These are phyloP conservation scores for Danio tinwini DNA, from an alignment of 2,797 vertebrate species.

Conservation along the genomic window DNA sequence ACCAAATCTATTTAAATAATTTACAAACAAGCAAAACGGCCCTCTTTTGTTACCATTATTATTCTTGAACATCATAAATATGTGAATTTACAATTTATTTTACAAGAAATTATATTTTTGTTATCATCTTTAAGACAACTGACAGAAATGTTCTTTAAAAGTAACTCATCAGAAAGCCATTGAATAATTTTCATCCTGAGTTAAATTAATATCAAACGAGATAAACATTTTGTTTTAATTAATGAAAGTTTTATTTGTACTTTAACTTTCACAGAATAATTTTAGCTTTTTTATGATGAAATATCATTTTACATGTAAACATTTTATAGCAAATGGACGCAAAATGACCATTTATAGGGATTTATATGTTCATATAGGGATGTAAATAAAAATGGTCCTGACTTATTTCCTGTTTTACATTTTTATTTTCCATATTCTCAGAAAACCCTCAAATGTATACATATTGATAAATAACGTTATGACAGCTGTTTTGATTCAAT, in stretches of 20 bases:
- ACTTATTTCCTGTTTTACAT: no score
- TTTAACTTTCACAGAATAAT: no score
- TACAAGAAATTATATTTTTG: background rate
- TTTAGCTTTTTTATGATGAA: background rate
- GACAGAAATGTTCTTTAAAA: background rate
- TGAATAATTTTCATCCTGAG: background rate
- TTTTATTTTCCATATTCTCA: no score
- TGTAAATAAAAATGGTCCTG: no score
- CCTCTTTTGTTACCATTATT: background rate
- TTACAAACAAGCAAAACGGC: background rate
- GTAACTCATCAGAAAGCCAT: background rate
- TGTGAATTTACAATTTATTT: background rate
- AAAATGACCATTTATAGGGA: background rate
- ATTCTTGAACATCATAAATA: background rate
- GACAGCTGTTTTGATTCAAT: no score
- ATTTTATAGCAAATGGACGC: background rate
- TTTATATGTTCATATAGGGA: no score
- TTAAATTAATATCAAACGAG: no score
- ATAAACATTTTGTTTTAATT: background rate
- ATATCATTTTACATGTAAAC: background rate
- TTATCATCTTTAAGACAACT: background rate
- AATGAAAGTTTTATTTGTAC: background rate
- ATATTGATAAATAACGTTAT: no score
- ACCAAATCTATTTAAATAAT: background rate
- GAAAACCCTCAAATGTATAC: no score